Base-by-base conservation (phyloP, 2,113 vertebrate species). In the Rhinopomastus cyanomelas region DNA sequence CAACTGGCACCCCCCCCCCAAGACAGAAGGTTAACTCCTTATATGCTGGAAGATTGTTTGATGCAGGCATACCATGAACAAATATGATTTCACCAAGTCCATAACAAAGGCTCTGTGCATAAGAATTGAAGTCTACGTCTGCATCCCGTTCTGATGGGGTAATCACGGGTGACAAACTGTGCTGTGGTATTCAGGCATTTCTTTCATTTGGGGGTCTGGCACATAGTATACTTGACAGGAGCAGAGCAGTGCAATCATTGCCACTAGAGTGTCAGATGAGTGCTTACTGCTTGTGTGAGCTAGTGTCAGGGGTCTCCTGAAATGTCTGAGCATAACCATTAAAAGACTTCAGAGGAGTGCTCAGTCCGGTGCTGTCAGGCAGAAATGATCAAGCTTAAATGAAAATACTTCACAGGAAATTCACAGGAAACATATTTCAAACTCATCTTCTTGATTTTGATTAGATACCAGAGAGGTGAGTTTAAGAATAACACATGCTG, bases 191-290 rank as follows among this genome's bases (percentile, higher is more conserved):
- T 83, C 20, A 62, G 44, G 23, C 32, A 44, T 36, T 30, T 17
- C 64, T 61, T 65, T 20, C 44, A 5, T 34, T 49, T 13, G 20
- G 32, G 9, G 23, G 26, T 37, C 49, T n/a, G 42, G 64, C 69
- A 57, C 48, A 27, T 6, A 11, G 7, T 9, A 39, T 37, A 6
- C 22, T 48, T 72, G 49, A 37, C 53, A 17, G 0, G n/a, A n/a
- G n/a, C n/a, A n/a, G 5, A 87, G 30, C 36, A 27, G 12, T 16
- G 55, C 68, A 61, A 3, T 53, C 2, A 0, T 9, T 32, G 22
- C 36, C 30, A 27, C 20, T 9, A 11, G 6, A 71, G 25, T 13
- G 39, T 15, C 56, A 56, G 66, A 55, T 15, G 19, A 78, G 72
- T 16, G 53, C 56, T 69, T 51, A 29, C 32, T 61, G 39, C n/a